Conservation (phyloP, 2,797 vertebrate species). For the Synaphobranchus kaupii region DNA sequence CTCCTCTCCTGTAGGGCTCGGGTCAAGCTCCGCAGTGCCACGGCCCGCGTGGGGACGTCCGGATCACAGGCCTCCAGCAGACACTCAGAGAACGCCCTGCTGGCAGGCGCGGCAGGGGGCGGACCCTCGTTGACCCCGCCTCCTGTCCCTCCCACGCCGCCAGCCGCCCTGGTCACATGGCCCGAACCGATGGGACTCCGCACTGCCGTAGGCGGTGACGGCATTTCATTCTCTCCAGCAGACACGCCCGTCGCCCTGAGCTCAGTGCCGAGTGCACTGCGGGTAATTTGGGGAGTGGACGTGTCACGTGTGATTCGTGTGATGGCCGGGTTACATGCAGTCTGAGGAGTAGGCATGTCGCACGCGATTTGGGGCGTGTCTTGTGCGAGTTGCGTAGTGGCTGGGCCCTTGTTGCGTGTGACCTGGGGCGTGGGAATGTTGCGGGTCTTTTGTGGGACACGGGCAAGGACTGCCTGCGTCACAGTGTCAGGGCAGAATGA, state of each 20-base stretch:
- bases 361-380: neutral
- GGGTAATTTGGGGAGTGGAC: neutral
- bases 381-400: neutral
- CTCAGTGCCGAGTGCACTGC: neutral
- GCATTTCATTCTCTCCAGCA: neutral
- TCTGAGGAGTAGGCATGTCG: rapidly evolving
- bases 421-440: neutral
- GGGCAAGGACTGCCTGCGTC: slow-evolving; percentile 41
- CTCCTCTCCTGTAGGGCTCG: slow-evolving; percentile 65
- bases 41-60: slow-evolving; percentile 78
- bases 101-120: neutral
- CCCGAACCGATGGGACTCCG: neutral
- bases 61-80: slow-evolving; percentile 82
- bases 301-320: neutral
- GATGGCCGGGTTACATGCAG: rapidly evolving
- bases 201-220: neutral
- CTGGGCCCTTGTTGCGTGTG: neutral
- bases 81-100: slow-evolving; percentile 61
- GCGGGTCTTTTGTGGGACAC: neutral
- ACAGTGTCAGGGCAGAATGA: slow-evolving; percentile 67
- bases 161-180: neutral
- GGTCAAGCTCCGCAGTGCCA: slow-evolving; percentile 78
- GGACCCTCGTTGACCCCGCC: neutral
- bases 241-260: neutral
- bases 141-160: neutral